Base-by-base conservation (phyloP, 2,113 vertebrate species). In the Cervus canadensis region DNA sequence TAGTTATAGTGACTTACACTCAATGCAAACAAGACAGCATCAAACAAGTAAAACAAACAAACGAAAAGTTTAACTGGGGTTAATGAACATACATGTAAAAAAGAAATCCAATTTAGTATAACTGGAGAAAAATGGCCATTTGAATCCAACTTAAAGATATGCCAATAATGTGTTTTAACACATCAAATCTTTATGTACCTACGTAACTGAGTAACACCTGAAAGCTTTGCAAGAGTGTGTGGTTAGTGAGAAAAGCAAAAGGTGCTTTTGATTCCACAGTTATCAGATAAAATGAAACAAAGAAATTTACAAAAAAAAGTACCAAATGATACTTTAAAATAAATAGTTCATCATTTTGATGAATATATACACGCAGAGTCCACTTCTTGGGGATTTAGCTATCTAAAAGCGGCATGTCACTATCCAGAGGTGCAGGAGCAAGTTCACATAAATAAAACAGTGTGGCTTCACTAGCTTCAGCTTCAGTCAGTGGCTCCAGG, bases 361-460 rank as follows among this genome's bases (percentile, higher is more conserved):
- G 98, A 98, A 99, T 99, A 99, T 99, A 93, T 99, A 99, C 99
- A 99, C 57, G 30, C 16, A 59, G 82, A 97, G 96, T 97, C 97
- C 98, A 87, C 15, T 76, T 6, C 0, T 7, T 36, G 88, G 87
- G 81, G 57, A 84, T 86, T 98, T 98, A 99, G 89, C 99, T 98
- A 88, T 99, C 99, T 98, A 99, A 96, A 81, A 99, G 98, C 1
- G 98, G 87, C 93, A 99, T 98, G 43, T 99, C 99, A 3, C 97
- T 98, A 94, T 99, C 99, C 98, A 99, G 98, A 89, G 99, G 98
- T 6, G 98, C 98, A 3, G 99, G 98, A 76, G 98, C 99, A 93
- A 99, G 99, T 99, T 99, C 99, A 40, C 99, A 99, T 95, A 99
- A 98, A 98, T 99, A 99, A 98, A 99, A 99, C 6, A 99, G 99